phyloP scores from a whole-genome alignment of 2,888 invertebrate species.

The Archips xylosteana region DNA sequence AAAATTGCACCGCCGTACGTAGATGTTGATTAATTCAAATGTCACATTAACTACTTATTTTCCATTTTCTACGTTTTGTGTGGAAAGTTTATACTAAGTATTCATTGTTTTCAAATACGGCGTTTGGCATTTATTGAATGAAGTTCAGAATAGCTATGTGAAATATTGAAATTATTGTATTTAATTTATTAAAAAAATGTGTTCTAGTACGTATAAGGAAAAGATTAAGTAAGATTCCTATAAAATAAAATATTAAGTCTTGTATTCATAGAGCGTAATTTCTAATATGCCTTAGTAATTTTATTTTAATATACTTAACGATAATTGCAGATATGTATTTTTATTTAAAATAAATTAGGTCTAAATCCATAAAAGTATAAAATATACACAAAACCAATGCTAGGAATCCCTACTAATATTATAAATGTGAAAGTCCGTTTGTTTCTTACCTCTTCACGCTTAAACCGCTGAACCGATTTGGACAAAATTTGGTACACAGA shows the following conservation, averaged over 20 bases:
- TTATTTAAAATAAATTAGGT: not conserved
- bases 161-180: not conserved
- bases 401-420: too few species aligned
- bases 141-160: not conserved
- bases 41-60: too few species aligned
- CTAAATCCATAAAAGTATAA: not conserved
- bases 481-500: too few species aligned
- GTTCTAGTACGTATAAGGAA: constrained; percentile 1
- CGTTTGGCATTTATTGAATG: not conserved
- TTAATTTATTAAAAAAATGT: constrained; percentile 5
- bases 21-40: not conserved
- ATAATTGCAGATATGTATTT: not conserved
- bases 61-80: too few species aligned
- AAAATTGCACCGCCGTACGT: not conserved
- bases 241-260: constrained; percentile 1
- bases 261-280: constrained; percentile 24
- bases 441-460: too few species aligned
- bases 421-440: too few species aligned
- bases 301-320: constrained; percentile 34
- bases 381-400: not conserved
- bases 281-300: constrained; percentile 40
- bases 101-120: not conserved
- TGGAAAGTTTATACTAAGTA: too few species aligned
- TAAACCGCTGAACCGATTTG: too few species aligned
- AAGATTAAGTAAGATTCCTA: not conserved